Evolutionary conservation across 2,113 vertebrate species (phyloP).

Genomic region (Tilapia sparmanii): DNA sequence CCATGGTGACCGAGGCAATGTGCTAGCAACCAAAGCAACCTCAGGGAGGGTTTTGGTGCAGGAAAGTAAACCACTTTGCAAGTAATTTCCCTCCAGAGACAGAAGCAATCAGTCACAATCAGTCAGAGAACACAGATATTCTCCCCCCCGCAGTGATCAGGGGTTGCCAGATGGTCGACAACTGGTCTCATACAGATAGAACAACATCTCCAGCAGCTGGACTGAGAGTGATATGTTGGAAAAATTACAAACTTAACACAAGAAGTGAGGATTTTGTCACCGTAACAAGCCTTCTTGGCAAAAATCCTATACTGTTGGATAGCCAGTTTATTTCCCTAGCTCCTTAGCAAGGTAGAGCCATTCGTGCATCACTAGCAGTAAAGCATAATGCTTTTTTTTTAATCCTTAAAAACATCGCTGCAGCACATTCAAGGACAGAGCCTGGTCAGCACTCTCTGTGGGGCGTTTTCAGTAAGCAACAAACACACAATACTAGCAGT

Average conservation of each 20-base stretch:
- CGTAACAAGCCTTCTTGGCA: not conserved
- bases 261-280: not conserved
- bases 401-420: not conserved
- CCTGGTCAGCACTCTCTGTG: not conserved
- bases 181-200: not conserved
- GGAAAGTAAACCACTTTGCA: not conserved
- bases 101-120: not conserved
- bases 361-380: not conserved
- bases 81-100: not conserved
- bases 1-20: not conserved
- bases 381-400: not conserved
- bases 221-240: not conserved
- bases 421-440: not conserved
- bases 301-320: not conserved
- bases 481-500: not conserved
- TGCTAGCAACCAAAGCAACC: not conserved
- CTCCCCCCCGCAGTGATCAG: not conserved
- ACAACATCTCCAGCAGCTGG: not conserved
- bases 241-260: not conserved
- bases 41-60: not conserved
- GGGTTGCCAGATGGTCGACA: not conserved
- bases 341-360: not conserved
- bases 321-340: not conserved
- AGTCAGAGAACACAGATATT: not conserved
- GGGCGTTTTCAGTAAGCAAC: not conserved